These are phyloP conservation scores for Drosophila rubida DNA, from an alignment of 2,888 invertebrate species.

Conservation along the genomic window DNA sequence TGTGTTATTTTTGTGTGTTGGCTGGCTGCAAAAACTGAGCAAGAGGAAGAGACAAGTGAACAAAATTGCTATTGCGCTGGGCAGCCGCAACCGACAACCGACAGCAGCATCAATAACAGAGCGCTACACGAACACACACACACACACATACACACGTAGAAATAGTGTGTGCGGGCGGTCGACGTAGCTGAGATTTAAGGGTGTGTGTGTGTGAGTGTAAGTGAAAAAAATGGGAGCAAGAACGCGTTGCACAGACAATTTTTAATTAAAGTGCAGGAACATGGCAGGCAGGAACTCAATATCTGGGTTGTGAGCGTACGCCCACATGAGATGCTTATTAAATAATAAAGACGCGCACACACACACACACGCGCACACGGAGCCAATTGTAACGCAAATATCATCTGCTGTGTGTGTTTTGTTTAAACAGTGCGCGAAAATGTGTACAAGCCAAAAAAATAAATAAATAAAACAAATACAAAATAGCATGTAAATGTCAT, in stretches of 20 bases:
- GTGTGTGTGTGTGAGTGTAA: conserved; percentile 32
- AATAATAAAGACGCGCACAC: conserved; percentile 58
- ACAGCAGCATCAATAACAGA: conserved; percentile 66
- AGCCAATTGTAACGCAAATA: conserved; percentile 11
- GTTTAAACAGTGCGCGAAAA: conserved; percentile 32
- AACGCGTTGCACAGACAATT: conserved; percentile 49
- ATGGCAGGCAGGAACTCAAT: conserved; percentile 32
- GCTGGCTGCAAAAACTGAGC: conserved; percentile 13
- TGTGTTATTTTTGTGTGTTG: conserved; percentile 28
- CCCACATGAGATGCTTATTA: conserved; percentile 65
- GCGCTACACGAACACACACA: conserved; percentile 4
- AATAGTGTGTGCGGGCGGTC: conserved; percentile 22
- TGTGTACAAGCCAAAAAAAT: conserved; percentile 19
- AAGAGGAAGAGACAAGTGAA: conserved; percentile 72
- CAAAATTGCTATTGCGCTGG: conserved; percentile 77
- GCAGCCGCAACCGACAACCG: conserved; percentile 58
- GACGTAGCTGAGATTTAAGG: conserved; percentile 50
- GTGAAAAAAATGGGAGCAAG: conserved; percentile 48
- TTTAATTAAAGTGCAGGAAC: conserved; percentile 61
- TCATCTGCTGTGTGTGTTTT: conserved; percentile 9
- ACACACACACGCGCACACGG: background rate
- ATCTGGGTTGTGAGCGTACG: conserved; percentile 30
- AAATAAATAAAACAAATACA: background rate
- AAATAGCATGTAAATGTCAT: too few species aligned
- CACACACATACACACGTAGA: conserved; percentile 22